Base-by-base conservation (phyloP, 1,140 invertebrate species). In the Vanessa tameamea region DNA sequence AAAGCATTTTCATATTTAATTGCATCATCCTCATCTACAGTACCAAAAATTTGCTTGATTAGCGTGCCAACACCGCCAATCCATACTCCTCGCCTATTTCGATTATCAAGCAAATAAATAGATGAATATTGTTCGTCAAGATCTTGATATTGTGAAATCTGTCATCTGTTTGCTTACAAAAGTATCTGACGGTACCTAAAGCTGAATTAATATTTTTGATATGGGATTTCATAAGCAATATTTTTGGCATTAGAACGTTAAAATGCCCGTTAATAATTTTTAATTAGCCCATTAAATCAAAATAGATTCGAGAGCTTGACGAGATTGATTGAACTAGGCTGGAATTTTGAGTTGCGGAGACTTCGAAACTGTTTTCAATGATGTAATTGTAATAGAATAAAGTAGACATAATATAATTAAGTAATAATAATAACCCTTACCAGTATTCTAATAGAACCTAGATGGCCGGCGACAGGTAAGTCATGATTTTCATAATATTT, bases 241-340 rank as follows among this genome's bases (percentile, higher is more conserved):
- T 78, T 65, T 81, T n/a, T 8, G 80, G 80, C 7, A 79, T 75
- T 16, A 82, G 0, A 14, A 84, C 73, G 16, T 64, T n/a, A n/a
- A n/a, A n/a, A n/a, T n/a, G n/a, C n/a, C n/a, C n/a, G n/a, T n/a
- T 77, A 57, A 59, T 77, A 47, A 78, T 74, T 70, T 78, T 82
- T 8, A 82, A 12, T 55, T 70, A 70, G 43, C 77, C 78, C 31
- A 69, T 47, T 15, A 74, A 72, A 47, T 81, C 76, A 73, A 74
- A 80, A 57, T 73, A 82, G 12, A 80, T 55, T 26, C 78, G 78
- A 9, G 77, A 57, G 51, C 81, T 79, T 64, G 72, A 20, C 5
- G 69, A 77, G 5, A 82, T 76, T 51, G 59, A 50, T 64, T 78
- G 43, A 20, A 64, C 6, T 11, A 31, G 65, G 13, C 75, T 61